Conservation (phyloP, 2,888 invertebrate species). For the Iphiclides podalirius region DNA sequence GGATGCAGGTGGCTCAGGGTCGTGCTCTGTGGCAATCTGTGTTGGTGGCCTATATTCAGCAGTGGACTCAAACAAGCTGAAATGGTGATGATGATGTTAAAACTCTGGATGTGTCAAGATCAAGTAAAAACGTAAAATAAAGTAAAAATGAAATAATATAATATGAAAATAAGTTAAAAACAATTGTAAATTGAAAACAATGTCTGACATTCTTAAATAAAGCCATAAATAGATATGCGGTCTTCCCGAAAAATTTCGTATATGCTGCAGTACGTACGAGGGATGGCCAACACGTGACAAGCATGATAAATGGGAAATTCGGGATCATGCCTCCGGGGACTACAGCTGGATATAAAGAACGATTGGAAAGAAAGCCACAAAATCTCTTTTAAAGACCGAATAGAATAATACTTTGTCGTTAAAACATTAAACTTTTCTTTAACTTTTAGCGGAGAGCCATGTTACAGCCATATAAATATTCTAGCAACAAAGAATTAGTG, state of each 20-base stretch:
- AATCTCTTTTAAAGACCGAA: constrained; percentile 32
- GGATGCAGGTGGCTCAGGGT: too few relatives aligned
- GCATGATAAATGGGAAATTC: constrained; percentile 75
- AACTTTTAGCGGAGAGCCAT: constrained; percentile 26
- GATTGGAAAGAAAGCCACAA: constrained; percentile 53
- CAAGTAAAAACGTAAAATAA: too few relatives aligned
- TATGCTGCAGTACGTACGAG: constrained; percentile 65
- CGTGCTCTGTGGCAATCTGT: too few relatives aligned
- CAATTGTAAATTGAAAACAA: constrained; percentile 10
- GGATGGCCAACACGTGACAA: constrained; percentile 78
- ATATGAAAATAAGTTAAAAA: not conserved
- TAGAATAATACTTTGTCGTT: constrained; percentile 40
- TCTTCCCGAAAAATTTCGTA: constrained; percentile 41
- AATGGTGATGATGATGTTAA: too few relatives aligned
- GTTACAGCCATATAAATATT: constrained; percentile 59
- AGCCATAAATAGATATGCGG: constrained; percentile 33
- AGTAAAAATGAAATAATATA: constrained; percentile 3
- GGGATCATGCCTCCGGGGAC: constrained; percentile 74
- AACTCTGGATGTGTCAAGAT: too few relatives aligned
- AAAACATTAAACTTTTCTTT: constrained; percentile 35
- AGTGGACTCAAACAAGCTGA: too few relatives aligned
- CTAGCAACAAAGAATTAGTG: constrained; percentile 63
- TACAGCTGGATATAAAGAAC: constrained; percentile 58
- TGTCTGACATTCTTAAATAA: constrained; percentile 27
- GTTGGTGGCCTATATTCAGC: too few relatives aligned